Percentiles rank a stretch among this genome's conserved stretches.
Evolutionary conservation across 2,888 invertebrate genomes (phyloP).

Genomic region (Diadromus collaris): DNA sequence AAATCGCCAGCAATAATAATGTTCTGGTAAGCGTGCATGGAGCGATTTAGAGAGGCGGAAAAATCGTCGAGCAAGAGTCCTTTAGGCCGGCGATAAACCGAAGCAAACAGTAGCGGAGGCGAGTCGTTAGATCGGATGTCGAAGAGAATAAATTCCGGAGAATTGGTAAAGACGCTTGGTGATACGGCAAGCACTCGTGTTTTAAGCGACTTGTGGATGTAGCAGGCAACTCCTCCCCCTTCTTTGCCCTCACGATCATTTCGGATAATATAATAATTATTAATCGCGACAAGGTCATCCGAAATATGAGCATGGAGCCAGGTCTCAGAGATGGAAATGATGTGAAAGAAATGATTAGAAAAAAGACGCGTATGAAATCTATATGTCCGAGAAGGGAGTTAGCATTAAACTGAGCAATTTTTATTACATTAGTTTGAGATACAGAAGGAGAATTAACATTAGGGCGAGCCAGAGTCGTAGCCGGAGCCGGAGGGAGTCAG

Average conservation of each 20-base stretch:
- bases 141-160: constrained; percentile 33
- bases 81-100: constrained; percentile 26
- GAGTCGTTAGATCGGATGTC: background rate
- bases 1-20: constrained; percentile 16
- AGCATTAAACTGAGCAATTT: background rate
- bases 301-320: constrained; percentile 28
- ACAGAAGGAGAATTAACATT: no score
- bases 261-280: constrained; percentile 10
- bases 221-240: constrained; percentile 44
- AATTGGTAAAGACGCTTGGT: constrained; percentile 16
- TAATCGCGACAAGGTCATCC: background rate
- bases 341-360: constrained; percentile 5
- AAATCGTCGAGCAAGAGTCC: background rate
- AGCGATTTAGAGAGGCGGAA: no score
- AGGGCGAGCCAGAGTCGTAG: background rate
- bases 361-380: background rate
- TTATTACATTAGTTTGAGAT: no score
- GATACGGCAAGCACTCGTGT: background rate
- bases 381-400: background rate
- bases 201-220: constrained; percentile 41
- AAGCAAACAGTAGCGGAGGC: constrained; percentile 3
- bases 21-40: constrained; percentile 18
- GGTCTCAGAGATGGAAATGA: constrained; percentile 15
- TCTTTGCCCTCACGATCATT: background rate
- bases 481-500: background rate